These are phyloP conservation scores for Hyppa rectilinea DNA, from an alignment of 2,888 invertebrate species.

Conservation along the genomic window DNA sequence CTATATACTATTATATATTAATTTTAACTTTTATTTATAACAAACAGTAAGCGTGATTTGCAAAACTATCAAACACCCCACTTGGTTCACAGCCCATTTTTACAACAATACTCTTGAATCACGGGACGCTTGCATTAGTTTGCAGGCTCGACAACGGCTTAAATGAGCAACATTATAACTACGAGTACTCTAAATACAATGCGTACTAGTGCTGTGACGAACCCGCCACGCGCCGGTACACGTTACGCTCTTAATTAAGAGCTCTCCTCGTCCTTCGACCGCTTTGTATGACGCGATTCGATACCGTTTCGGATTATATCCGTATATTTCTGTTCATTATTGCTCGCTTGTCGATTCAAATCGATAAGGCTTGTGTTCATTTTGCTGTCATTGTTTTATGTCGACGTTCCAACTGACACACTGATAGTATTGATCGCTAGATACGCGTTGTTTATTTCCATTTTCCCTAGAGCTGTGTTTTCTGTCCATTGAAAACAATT, in stretches of 20 bases:
- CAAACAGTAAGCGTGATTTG: background rate
- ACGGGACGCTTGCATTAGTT: constrained; percentile 7
- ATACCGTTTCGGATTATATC: constrained; percentile 52
- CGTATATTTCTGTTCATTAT: constrained; percentile 53
- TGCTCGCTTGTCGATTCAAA: constrained; percentile 29
- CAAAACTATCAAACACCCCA: background rate
- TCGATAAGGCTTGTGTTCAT: constrained; percentile 36
- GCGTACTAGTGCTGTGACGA: constrained; percentile 69
- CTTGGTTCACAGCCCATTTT: constrained; percentile 1
- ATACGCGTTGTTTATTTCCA: background rate
- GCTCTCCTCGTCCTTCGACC: constrained; percentile 69
- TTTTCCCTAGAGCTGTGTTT: constrained; percentile 2
- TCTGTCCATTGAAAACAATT: background rate
- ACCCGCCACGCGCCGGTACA: constrained; percentile 77
- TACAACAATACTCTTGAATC: constrained; percentile 17
- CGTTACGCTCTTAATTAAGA: constrained; percentile 79
- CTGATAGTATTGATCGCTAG: background rate
- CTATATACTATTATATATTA: too few species aligned
- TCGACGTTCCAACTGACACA: background rate
- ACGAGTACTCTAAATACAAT: constrained; percentile 43
- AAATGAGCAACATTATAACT: constrained; percentile 25
- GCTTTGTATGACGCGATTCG: constrained; percentile 59
- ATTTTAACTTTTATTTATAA: background rate
- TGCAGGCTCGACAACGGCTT: constrained; percentile 13
- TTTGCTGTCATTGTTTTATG: constrained; percentile 36